Base-by-base conservation (phyloP, 2,888 invertebrate genomes). In the Dendrolimus houi region DNA sequence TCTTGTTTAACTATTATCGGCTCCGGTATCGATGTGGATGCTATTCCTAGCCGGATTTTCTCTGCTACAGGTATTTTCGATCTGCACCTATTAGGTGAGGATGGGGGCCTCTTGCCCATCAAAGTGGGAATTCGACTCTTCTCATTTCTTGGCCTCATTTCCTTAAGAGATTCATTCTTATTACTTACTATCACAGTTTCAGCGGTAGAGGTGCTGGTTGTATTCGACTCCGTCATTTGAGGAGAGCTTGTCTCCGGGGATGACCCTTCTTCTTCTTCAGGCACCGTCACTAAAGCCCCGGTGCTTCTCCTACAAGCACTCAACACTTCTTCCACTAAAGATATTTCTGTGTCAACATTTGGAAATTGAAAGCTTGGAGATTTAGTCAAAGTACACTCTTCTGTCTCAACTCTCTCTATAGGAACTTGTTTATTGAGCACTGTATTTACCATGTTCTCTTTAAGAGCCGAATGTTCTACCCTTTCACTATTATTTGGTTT, bases 181-280 rank as follows among this genome's bases (percentile, higher is more conserved):
- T 88, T 93, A 83, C 92, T 93, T 85, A 94, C 91, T 79, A 94
- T 93, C 77, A 94, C 92, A 73, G 94, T 94, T 83, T 94, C 94
- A 62, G 94, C 94, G 60, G 94, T 94, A 69, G 94, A 94, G 59
- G 93, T 92, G 79, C 93, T 93, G 59, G 93, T 93, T 63, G 93
- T 93, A 72, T 93, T 87, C 12, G 93, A 93, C 83, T 93, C 93
- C 78, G 92, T 93, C 87, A 93, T 92, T 79, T 92, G 93, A 55
- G 92, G 92, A 7, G 92, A 92, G 63, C 77, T 75, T 52, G 83
- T 85, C 65, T 91, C 91, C 52, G 90, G 88, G 1, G 87, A 87
- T 2, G 91, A 92, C 55, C 91, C 87, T 68, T 93, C 93, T 71
- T 93, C 93, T 67, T 93, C 93, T 75, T 93, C 93, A 10, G 92